Evolutionary conservation across 2,113 vertebrate species (phyloP).

Genomic region (Pholis gunnellus): DNA sequence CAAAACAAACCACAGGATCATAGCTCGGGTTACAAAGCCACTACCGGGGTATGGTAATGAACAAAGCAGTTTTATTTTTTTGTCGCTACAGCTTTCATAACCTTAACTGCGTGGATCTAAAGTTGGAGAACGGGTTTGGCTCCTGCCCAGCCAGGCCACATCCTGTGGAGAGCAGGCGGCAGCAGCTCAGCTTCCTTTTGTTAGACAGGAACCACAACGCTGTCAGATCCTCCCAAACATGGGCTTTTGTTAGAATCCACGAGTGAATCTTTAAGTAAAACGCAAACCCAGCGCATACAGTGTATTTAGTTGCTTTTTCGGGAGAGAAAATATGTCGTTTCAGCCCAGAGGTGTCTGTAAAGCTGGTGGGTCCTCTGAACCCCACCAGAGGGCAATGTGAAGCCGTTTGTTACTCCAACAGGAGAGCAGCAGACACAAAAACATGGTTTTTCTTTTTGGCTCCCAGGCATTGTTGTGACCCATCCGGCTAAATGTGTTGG

Average conservation of each 20-base stretch:
- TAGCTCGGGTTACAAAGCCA: not conserved
- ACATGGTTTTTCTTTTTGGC: not conserved
- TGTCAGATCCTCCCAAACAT: slow-evolving; percentile 22
- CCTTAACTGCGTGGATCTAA: slow-evolving; percentile 35
- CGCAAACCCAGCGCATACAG: not conserved
- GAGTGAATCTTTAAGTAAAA: not conserved
- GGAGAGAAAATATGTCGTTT: not conserved
- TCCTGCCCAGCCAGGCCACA: slow-evolving; percentile 67
- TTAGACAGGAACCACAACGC: slow-evolving; percentile 55
- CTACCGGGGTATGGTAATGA: not conserved
- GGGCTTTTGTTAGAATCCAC: slow-evolving; percentile 1
- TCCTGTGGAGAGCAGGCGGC: slow-evolving; percentile 64
- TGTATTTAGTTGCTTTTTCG: not conserved
- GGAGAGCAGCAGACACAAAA: not conserved
- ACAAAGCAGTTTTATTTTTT: slow-evolving; percentile 38
- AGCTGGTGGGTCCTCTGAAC: not conserved
- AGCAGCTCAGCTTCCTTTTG: slow-evolving; percentile 61
- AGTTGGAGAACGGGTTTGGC: slow-evolving; percentile 57
- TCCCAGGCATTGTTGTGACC: not conserved
- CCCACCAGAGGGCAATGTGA: slow-evolving; percentile 69
- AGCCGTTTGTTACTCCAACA: not conserved
- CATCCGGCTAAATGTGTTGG: not conserved
- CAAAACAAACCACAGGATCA: not conserved
- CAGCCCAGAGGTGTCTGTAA: slow-evolving; percentile 2
- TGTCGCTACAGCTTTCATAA: slow-evolving; percentile 42